Percentiles rank a stretch among this genome's conserved stretches.
phyloP scores from a whole-genome alignment of 2,113 vertebrate species.

The Columba livia region DNA sequence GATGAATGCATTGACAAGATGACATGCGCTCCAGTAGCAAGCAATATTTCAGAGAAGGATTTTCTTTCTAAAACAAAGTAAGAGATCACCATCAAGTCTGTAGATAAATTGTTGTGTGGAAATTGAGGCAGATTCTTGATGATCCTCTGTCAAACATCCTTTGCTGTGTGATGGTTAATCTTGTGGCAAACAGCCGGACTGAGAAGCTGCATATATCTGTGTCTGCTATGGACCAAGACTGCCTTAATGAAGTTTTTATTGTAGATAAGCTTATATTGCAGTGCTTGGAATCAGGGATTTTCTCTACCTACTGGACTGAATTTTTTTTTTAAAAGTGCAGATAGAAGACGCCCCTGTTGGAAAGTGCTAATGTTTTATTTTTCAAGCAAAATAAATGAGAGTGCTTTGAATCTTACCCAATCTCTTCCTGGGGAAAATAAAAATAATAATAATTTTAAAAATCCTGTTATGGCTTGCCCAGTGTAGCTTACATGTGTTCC shows the following conservation, averaged over 20 bases:
- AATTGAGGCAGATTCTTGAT: not conserved
- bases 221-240: not conserved
- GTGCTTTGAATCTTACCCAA: not conserved
- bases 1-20: constrained; percentile 62
- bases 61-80: constrained; percentile 12
- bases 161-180: not conserved
- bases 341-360: not conserved
- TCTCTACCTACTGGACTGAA: not conserved
- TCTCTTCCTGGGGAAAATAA: not conserved
- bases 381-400: not conserved
- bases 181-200: not conserved
- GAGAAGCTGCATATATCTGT: not conserved
- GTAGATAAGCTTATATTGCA: not conserved
- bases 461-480: not conserved
- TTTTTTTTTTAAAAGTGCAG: not conserved
- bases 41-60: constrained; percentile 15
- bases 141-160: not conserved
- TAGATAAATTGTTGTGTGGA: not conserved
- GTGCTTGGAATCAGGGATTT: not conserved
- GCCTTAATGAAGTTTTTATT: not conserved
- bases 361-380: not conserved
- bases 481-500: accelerated
- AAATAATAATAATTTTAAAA: too few species aligned
- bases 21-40: not conserved
- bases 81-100: not conserved